phyloP scores from a whole-genome alignment of 1,140 invertebrate species.

The Orussus abietinus region DNA sequence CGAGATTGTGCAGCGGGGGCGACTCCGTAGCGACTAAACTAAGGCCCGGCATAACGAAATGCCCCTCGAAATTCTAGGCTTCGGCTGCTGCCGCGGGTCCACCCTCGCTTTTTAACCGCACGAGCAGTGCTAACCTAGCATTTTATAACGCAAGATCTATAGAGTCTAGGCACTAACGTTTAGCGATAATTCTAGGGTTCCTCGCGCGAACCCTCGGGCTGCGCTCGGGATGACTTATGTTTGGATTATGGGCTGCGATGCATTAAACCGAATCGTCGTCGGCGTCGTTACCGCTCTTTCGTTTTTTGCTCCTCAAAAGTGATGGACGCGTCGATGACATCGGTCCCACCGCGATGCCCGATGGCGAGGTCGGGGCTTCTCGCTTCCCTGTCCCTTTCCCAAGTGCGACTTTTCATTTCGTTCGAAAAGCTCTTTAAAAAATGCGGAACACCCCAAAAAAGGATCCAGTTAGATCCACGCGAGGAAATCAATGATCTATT shows the following conservation, averaged over 20 bases:
- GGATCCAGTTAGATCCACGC: too few species aligned
- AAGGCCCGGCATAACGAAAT: not conserved
- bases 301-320: too few species aligned
- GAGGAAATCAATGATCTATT: too few species aligned
- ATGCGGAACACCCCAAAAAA: too few species aligned
- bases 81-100: constrained; percentile 19
- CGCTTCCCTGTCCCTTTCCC: too few species aligned
- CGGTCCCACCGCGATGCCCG: too few species aligned
- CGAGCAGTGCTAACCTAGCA: constrained; percentile 45
- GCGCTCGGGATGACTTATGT: constrained; percentile 41
- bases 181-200: constrained; percentile 53
- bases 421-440: too few species aligned
- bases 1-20: constrained; percentile 3
- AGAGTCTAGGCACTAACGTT: constrained; percentile 53
- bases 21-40: not conserved
- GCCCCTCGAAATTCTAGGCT: not conserved
- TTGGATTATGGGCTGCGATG: constrained; percentile 24
- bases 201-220: constrained; percentile 32
- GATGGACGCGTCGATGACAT: too few species aligned
- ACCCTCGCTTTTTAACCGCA: constrained; percentile 40
- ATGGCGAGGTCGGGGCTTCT: too few species aligned
- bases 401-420: too few species aligned
- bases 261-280: constrained; percentile 21
- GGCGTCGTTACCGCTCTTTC: too few species aligned
- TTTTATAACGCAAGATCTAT: constrained; percentile 54